Evolutionary conservation across 2,888 invertebrate species (phyloP).

Genomic region (Hoplodrina blanda): DNA sequence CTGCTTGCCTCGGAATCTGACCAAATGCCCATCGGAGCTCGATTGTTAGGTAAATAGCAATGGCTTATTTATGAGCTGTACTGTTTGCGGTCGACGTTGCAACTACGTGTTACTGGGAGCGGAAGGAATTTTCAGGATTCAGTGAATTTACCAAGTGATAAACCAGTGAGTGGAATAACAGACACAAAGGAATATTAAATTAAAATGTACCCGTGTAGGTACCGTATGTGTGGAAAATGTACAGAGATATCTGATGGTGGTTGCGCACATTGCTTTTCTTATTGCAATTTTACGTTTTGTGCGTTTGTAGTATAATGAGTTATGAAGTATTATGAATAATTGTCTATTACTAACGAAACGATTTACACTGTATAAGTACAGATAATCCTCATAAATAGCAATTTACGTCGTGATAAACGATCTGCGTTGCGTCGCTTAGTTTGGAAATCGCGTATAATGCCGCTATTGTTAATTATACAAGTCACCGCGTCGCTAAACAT

Average conservation of each 20-base stretch:
- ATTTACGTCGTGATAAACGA: conserved; percentile 89
- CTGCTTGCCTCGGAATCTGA: conserved; percentile 87
- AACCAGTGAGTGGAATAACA: conserved; percentile 51
- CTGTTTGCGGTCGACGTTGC: conserved; percentile 72
- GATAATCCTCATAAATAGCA: conserved; percentile 89
- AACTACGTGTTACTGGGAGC: conserved; percentile 71
- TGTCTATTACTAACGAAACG: conserved; percentile 67
- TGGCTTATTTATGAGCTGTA: conserved; percentile 85
- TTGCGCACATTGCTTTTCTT: conserved; percentile 22
- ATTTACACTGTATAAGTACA: conserved; percentile 76
- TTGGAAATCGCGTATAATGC: conserved; percentile 89
- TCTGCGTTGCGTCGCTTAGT: conserved; percentile 82
- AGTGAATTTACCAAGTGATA: conserved; percentile 58
- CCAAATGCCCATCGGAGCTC: conserved; percentile 89
- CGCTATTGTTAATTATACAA: conserved; percentile 89
- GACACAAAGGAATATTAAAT: conserved; percentile 50
- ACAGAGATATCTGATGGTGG: conserved; percentile 5
- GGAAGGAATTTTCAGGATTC: conserved; percentile 68
- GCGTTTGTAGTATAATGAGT: conserved; percentile 28
- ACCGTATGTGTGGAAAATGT: neutral
- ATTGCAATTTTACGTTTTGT: conserved; percentile 2
- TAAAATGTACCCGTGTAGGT: conserved; percentile 13
- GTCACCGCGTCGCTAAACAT: conserved; percentile 88
- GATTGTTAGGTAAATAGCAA: conserved; percentile 87
- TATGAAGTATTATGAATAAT: conserved; percentile 58